Evolutionary conservation across 2,888 invertebrate species (phyloP), one percentile per base, ranked within the genome.

Genomic region (Labia minor): DNA sequence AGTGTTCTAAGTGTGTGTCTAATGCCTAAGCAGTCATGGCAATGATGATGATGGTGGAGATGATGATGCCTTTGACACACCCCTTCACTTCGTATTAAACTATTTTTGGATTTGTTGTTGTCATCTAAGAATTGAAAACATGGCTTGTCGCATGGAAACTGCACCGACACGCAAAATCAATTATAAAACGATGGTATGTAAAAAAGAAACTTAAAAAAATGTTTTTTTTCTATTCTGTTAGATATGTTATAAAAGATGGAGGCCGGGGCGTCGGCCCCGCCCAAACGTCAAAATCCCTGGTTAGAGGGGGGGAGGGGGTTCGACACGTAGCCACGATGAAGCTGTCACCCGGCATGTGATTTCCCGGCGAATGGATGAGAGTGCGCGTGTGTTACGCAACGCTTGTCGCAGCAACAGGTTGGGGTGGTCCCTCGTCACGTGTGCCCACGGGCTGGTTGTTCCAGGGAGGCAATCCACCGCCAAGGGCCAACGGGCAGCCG

Each of bases 171-270:
- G 49, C 14, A 49, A 49, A 49, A 16, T 49, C 49, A 49, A 49
- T 49, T 49, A 49, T 14, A 49, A 49, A 49, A 49, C 49, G n/a
- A 49, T 49, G 49, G 49, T 49, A 49, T 49, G 49, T 49, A 49
- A n/a, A 26, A 49, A 49, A 49, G 3, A n/a, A n/a, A n/a, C 4
- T 8, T 10, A 49, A 49, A 49, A 49, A 49, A 49, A n/a, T 49
- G 6, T 33, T 8, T 49, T 49, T 49, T 49, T 49, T 49, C 16
- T 49, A n/a, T 49, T 49, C 3, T 4, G 14, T 8, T 49, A 14
- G 49, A 49, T 49, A 10, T 2, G 16, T 49, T n/a, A n/a, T n/a
- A n/a, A 49, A 49, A 49, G 49, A 49, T 49, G 49, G 49, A 49
- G 49, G n/a, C 16, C 49, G 49, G 49, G 49, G 49, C 49, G 49